Conservation (phyloP, 2,113 vertebrate species). For the Cephalopterus ornatus region DNA sequence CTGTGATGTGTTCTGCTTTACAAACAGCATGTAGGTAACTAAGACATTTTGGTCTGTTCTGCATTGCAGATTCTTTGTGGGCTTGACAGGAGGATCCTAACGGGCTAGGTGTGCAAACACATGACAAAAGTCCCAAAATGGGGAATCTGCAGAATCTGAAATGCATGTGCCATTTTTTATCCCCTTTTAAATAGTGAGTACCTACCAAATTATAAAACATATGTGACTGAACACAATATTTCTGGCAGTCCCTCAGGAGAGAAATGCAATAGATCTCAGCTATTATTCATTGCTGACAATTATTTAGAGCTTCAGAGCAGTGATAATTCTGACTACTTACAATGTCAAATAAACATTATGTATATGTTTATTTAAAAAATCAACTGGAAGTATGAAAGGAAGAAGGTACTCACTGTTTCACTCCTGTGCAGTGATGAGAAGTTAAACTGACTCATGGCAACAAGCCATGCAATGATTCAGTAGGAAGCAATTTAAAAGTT, state of each 20-base stretch:
- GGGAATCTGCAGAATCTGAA: not conserved
- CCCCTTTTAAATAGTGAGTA: not conserved
- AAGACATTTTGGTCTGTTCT: not conserved
- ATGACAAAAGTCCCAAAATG: not conserved
- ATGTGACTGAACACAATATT: not conserved
- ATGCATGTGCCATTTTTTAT: not conserved
- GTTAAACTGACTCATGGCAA: not conserved
- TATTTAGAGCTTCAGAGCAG: not conserved
- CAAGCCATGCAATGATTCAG: not conserved
- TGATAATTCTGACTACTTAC: not conserved
- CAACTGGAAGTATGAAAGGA: not conserved
- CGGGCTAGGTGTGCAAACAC: not conserved
- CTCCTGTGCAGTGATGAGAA: not conserved
- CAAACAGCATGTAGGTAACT: fast-evolving
- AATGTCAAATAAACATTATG: not conserved
- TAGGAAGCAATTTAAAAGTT: not conserved
- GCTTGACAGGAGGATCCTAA: not conserved
- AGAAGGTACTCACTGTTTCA: not conserved
- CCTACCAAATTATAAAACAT: not conserved
- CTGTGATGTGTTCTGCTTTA: not conserved
- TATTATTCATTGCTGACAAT: not conserved
- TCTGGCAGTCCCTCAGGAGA: not conserved
- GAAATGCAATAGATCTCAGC: not conserved
- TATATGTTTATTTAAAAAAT: not conserved
- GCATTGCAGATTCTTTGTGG: not conserved